Evolutionary conservation across 2,113 vertebrate species (phyloP).

Genomic region (Microtus ochrogaster): DNA sequence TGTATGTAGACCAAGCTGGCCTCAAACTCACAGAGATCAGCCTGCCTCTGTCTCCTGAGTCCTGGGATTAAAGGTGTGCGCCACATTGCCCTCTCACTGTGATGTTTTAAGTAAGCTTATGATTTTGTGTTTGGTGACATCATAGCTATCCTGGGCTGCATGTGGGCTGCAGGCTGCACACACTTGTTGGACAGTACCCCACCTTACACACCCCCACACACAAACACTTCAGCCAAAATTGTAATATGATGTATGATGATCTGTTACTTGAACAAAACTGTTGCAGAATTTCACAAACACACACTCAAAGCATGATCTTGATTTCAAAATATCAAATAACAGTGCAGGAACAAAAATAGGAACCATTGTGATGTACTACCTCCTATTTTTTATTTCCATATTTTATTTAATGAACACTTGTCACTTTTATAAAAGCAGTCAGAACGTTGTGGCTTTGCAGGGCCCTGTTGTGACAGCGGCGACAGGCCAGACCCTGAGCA

Average conservation of each 20-base stretch:
- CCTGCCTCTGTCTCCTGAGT: neutral
- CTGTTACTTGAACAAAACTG: neutral
- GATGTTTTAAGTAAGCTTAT: neutral
- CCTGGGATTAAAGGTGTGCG: neutral
- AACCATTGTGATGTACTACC: neutral
- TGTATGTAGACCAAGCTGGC: neutral
- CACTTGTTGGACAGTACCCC: neutral
- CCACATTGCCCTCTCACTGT: neutral
- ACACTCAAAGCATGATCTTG: neutral
- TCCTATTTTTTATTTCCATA: slow-evolving; percentile 23
- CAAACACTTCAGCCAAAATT: neutral
- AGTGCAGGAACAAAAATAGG: neutral
- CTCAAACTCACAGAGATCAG: neutral
- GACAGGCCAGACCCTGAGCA: neutral
- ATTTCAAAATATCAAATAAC: slow-evolving; percentile 7
- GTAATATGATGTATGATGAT: neutral
- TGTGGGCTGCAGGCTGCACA: neutral
- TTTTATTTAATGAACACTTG: neutral
- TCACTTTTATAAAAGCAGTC: neutral
- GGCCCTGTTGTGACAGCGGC: neutral
- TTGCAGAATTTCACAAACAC: neutral
- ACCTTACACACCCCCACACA: neutral
- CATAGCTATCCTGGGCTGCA: neutral
- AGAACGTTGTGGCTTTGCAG: neutral
- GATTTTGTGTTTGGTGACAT: neutral